Base-by-base conservation (phyloP, 2,113 vertebrate species). In the Maccullochella peelii region DNA sequence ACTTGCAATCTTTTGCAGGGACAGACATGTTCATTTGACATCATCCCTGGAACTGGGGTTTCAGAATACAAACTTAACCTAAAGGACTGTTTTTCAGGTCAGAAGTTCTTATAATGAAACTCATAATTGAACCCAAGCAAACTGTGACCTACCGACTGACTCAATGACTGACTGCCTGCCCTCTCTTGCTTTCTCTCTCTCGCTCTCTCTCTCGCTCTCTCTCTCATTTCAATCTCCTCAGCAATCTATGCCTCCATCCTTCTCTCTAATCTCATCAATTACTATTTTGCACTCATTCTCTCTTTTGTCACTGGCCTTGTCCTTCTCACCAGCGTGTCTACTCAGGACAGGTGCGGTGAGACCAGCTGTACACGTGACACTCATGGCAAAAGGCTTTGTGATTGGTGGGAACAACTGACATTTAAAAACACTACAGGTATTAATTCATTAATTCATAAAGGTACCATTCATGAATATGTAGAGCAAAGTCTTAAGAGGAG, bases 231-330 rank as follows among this genome's bases (percentile, higher is more conserved):
- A 80, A 67, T 92, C 84, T 57, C 73, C 79, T 33, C 71, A 5
- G 63, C 50, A 30, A 79, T 79, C 78, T 85, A 44, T 77, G 23
- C 89, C 84, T 86, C 73, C 86, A 71, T 84, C 72, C 79, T 0
- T 58, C 84, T 73, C 61, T 80, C 62, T 88, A 86, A 90, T 88
- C 80, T 85, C 76, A 86, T 89, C 83, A 86, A 90, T 91, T 87
- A 87, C 82, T 84, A 85, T 91, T 90, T 81, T 55, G 4, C 73
- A 57, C 77, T 75, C 86, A 69, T 82, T 79, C 77, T 88, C 87
- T 89, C 62, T 80, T 72, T 70, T 74, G 79, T 85, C 81, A 66
- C 59, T 11, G 85, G 77, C 88, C 73, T 89, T 55, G 85, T 90
- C 88, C 83, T 90, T 75, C 73, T 76, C 74, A 81, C 68, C 80